A percentile compares a stretch with the other conserved stretches of the same genome.
These are phyloP conservation scores for Colistium nudipinnis DNA, from an alignment of 2,113 vertebrate genomes.

Conservation along the genomic window DNA sequence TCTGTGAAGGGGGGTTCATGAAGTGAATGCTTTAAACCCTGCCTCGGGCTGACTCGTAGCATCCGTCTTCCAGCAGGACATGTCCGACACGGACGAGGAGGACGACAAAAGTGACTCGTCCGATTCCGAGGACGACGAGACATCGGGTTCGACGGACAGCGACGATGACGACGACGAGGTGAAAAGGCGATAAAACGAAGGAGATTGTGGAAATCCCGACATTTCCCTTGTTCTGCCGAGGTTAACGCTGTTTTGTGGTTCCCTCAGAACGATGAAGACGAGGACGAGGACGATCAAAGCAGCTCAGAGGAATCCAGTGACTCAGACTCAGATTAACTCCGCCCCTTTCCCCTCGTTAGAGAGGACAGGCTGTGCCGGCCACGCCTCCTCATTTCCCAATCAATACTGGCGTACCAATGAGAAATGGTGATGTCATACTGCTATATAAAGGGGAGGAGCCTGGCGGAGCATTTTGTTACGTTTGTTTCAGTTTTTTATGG, in stretches of 20 bases:
- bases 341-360: constrained; percentile 51
- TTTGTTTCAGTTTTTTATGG: constrained; percentile 45
- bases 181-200: neutral
- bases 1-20: too few species aligned
- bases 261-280: constrained; percentile 75
- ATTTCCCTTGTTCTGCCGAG: too few species aligned
- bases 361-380: constrained; percentile 79
- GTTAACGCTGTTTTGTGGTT: neutral
- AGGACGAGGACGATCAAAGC: constrained; percentile 75
- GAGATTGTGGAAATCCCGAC: neutral
- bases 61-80: constrained; percentile 73
- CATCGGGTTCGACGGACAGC: constrained; percentile 78
- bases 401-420: constrained; percentile 41
- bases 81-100: constrained; percentile 78
- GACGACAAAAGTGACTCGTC: constrained; percentile 78
- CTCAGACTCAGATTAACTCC: constrained; percentile 78
- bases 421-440: constrained; percentile 5
- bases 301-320: constrained; percentile 81
- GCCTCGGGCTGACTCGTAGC: too few species aligned
- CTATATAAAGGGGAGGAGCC: constrained; percentile 33
- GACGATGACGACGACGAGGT: constrained; percentile 66
- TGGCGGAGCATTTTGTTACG: constrained; percentile 65
- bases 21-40: too few species aligned
- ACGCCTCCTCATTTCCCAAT: constrained; percentile 69
- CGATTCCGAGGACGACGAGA: constrained; percentile 80